Evolutionary conservation across 2,113 vertebrate species (phyloP).

Genomic region (Erythrocebus patas): DNA sequence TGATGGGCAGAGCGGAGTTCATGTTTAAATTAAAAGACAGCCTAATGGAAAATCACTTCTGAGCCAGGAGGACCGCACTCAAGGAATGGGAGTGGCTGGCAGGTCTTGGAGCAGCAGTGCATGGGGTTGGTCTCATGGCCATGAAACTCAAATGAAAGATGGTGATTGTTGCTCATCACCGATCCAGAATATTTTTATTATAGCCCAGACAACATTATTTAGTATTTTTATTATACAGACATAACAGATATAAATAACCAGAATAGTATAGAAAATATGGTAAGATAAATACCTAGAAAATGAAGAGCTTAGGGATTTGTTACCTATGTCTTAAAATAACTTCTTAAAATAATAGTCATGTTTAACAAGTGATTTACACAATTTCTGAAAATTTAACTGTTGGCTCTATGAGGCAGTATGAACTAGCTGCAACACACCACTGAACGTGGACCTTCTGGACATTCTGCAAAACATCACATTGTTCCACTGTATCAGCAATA

Average conservation of each 20-base stretch:
- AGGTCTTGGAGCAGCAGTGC: no score
- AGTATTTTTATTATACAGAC: not conserved
- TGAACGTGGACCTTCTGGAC: not conserved
- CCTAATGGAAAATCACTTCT: no score
- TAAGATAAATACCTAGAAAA: not conserved
- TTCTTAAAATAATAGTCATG: not conserved
- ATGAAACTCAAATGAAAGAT: not conserved
- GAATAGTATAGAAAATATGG: not conserved
- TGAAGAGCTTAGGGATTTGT: not conserved
- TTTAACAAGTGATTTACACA: not conserved
- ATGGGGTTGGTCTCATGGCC: not conserved
- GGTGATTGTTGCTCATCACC: not conserved
- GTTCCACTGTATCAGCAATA: not conserved
- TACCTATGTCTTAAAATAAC: not conserved
- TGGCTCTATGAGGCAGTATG: not conserved
- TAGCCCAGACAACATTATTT: not conserved
- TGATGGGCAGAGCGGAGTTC: no score
- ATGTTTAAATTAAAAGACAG: no score
- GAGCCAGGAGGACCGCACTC: no score
- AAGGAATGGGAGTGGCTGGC: no score
- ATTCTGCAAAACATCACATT: not conserved
- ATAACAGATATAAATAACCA: not conserved
- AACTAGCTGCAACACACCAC: not conserved
- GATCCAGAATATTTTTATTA: not conserved
- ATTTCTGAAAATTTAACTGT: not conserved